phyloP scores from a whole-genome alignment of 2,888 invertebrate genomes.

The Mimachlamys varia region DNA sequence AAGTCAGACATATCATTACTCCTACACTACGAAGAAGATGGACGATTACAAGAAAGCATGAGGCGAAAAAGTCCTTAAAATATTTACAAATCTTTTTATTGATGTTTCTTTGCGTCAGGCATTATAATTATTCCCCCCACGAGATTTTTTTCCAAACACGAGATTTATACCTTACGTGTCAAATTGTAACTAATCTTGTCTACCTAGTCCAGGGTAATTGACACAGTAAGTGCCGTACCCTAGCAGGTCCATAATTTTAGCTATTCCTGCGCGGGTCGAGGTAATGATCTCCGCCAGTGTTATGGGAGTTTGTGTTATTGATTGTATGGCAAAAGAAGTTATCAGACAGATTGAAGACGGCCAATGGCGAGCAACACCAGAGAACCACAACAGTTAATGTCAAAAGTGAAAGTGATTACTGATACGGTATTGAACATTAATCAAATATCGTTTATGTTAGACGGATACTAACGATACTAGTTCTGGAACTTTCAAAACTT shows the following conservation, averaged over 20 bases:
- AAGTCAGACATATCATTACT: too few relatives aligned
- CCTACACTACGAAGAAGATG: not conserved
- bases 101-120: not conserved
- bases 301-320: not conserved
- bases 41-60: not conserved
- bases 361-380: not conserved
- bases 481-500: not conserved
- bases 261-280: not conserved
- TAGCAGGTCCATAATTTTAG: not conserved
- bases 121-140: constrained; percentile 11
- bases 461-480: not conserved
- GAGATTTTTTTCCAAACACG: not conserved
- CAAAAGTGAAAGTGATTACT: too few relatives aligned
- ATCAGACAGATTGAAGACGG: constrained; percentile 18
- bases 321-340: not conserved
- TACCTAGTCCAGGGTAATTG: not conserved
- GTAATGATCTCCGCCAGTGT: not conserved
- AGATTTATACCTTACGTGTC: not conserved
- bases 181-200: not conserved
- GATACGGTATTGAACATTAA: too few relatives aligned
- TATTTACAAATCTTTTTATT: not conserved
- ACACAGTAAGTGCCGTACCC: not conserved
- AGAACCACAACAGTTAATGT: not conserved
- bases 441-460: not conserved
- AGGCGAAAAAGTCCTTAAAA: not conserved